These are phyloP conservation scores for Silvanus unidentatus DNA, from an alignment of 2,888 invertebrate genomes.

Conservation along the genomic window DNA sequence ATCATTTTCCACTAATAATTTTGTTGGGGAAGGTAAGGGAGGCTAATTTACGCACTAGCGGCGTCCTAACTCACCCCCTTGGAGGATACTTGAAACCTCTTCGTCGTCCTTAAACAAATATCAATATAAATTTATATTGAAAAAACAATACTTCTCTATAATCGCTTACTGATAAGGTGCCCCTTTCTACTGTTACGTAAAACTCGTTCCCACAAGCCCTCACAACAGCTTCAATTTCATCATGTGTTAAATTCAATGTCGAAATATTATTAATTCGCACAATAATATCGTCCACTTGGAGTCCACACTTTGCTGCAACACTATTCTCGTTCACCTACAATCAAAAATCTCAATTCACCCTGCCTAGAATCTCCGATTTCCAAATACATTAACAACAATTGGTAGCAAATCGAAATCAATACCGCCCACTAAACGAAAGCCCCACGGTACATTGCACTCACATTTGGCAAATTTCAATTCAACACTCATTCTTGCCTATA, in stretches of 20 bases:
- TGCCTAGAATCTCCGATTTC: not conserved
- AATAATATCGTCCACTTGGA: slow-evolving; percentile 80
- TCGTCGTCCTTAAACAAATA: slow-evolving; percentile 21
- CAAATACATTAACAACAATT: slow-evolving; percentile 64
- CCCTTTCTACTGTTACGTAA: slow-evolving; percentile 48
- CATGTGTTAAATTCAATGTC: slow-evolving; percentile 65
- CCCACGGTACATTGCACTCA: slow-evolving; percentile 62
- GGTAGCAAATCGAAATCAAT: slow-evolving; percentile 67
- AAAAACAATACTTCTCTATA: too few relatives aligned
- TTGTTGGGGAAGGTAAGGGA: too few relatives aligned
- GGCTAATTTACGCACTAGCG: too few relatives aligned
- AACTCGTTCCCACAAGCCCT: slow-evolving; percentile 66
- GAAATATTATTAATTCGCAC: slow-evolving; percentile 67
- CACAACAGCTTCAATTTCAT: slow-evolving; percentile 70
- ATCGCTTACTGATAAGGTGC: not conserved
- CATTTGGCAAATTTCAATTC: slow-evolving; percentile 60
- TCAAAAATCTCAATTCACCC: not conserved
- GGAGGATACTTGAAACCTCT: slow-evolving; percentile 8
- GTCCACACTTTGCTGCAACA: slow-evolving; percentile 74
- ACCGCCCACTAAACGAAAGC: slow-evolving; percentile 71
- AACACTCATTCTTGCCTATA: slow-evolving; percentile 53
- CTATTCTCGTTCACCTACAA: slow-evolving; percentile 72
- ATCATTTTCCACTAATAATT: too few relatives aligned
- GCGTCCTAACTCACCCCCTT: too few relatives aligned
- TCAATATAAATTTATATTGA: too few relatives aligned